Base-by-base conservation (phyloP, 1,140 invertebrate species). In the Drosophila bocki region DNA sequence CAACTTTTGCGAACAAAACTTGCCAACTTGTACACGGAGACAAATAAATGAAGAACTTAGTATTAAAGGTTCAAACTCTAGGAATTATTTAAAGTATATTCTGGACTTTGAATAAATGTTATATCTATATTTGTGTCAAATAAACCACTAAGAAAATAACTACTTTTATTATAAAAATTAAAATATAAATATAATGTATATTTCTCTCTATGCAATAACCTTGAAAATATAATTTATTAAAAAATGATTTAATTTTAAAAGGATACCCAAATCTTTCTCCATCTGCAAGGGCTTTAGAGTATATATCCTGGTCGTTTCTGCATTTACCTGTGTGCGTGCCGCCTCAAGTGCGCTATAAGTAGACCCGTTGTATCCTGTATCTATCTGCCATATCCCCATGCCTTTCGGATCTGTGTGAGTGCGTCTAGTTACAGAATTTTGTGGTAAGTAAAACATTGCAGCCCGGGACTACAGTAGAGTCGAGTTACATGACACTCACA, bases 371-470 rank as follows among this genome's bases (percentile, higher is more conserved):
- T 81, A 80, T 82, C 78, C 74, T 57, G 50, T 80, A 57, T 70
- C 75, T 78, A 78, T 75, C 50, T 60, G 39, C 62, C 62, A 44
- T 35, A 64, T 64, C 61, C 51, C 5, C 44, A 7, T 47, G 19
- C 35, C 45, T 13, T 11, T 15, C 22, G 15, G 13, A 19, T 29
- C 63, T n/a, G 15, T 26, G 33, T 45, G 26, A 39, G 29, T 37
- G 84, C 77, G 84, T 88, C 83, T 88, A 83, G 83, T 87, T 87
- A 87, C 83, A 87, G 80, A 69, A 80, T 87, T 83, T 87, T 87
- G 83, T 88, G 83, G 83, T 83, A 88, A 87, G 83, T 86, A 87
- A 87, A 86, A 87, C 83, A 87, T 87, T 86, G 79, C 78, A 65
- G 75, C 59, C 69, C 63, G 17, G 33, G 26, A 29, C 22, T 50